phyloP scores from a whole-genome alignment of 2,113 vertebrate genomes.

The Morphnarchus princeps region DNA sequence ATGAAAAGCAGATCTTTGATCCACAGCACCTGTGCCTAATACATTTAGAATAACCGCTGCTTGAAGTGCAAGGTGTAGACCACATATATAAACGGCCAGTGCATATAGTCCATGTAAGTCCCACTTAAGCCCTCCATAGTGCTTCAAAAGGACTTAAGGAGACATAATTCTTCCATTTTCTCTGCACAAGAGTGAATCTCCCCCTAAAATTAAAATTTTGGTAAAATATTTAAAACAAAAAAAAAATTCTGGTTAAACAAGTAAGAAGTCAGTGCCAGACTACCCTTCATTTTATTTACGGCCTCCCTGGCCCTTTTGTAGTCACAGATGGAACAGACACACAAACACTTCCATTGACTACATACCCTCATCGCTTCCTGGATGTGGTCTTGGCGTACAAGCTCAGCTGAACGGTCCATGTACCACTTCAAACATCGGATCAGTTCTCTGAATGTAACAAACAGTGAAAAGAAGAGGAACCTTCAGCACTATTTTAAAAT shows the following conservation, averaged over 20 bases:
- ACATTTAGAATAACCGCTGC: not conserved
- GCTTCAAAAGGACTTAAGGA: not conserved
- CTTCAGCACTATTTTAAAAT: not conserved
- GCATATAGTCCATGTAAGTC: not conserved
- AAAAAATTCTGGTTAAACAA: not conserved
- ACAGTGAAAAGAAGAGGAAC: not conserved
- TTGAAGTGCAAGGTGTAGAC: not conserved
- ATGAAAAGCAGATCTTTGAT: not conserved
- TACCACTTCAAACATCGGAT: conserved; percentile 98
- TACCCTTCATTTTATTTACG: not conserved
- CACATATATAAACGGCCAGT: not conserved
- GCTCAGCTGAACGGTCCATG: conserved; percentile 96
- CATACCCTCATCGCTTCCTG: conserved; percentile 96
- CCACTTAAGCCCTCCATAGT: not conserved
- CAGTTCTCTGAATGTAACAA: conserved; percentile 82
- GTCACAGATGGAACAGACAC: not conserved
- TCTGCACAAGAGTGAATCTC: not conserved
- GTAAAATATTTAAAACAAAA: not conserved
- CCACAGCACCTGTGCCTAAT: not conserved
- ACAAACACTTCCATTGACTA: accelerated
- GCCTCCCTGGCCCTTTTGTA: not conserved
- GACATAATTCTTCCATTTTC: not conserved
- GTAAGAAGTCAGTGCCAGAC: not conserved
- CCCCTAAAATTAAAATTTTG: not conserved
- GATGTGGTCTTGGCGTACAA: conserved; percentile 93